A percentile compares a stretch with the other conserved stretches of the same genome.
These are phyloP conservation scores for Peromyscus nudipes DNA, from an alignment of 2,797 vertebrate species.

Conservation along the genomic window DNA sequence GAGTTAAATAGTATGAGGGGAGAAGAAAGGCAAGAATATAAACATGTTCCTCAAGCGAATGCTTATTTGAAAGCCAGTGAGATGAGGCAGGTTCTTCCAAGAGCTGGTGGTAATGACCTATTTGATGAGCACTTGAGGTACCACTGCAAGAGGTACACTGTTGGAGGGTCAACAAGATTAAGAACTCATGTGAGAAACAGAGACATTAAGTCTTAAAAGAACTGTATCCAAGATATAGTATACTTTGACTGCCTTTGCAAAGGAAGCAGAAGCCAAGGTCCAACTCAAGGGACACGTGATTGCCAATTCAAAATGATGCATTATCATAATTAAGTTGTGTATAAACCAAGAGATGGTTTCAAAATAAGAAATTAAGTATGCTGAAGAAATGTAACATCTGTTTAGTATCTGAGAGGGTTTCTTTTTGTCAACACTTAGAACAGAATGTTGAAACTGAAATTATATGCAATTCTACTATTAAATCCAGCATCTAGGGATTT, in stretches of 20 bases:
- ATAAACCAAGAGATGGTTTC: slow-evolving; percentile 9
- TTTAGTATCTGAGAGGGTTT: background rate
- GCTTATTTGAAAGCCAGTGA: slow-evolving; percentile 12
- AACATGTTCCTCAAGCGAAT: background rate
- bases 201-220: slow-evolving; percentile 34
- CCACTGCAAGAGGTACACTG: background rate
- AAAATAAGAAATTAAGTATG: slow-evolving; percentile 54
- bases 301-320: slow-evolving; percentile 10
- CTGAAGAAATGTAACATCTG: slow-evolving; percentile 45
- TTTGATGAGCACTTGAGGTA: background rate
- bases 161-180: background rate
- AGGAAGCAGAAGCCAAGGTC: background rate
- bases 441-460: background rate
- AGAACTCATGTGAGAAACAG: slow-evolving; percentile 8
- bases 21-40: background rate
- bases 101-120: background rate
- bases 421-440: slow-evolving; percentile 23
- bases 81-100: background rate
- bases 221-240: background rate
- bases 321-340: slow-evolving; percentile 5
- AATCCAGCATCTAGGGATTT: background rate
- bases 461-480: slow-evolving; percentile 26
- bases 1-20: background rate
- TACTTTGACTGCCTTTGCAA: slow-evolving; percentile 1
- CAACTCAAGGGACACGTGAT: background rate